Evolutionary conservation across 2,113 vertebrate genomes (phyloP).

Genomic region (Erpornis zantholeuca): DNA sequence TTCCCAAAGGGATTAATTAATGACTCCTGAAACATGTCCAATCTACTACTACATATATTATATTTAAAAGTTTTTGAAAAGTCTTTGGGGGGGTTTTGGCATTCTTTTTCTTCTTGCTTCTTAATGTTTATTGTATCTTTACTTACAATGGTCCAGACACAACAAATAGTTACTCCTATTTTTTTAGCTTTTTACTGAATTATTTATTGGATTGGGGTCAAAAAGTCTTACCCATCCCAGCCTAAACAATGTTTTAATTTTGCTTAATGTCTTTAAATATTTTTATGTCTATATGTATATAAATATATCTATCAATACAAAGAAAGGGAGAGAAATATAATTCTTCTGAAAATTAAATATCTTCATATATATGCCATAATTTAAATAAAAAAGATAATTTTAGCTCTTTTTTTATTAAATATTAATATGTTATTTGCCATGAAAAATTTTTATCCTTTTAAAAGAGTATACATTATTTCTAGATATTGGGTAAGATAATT

Average conservation of each 20-base stretch:
- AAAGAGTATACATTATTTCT: background rate
- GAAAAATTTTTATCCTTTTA: background rate
- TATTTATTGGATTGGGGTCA: background rate
- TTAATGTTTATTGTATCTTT: background rate
- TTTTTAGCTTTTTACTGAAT: background rate
- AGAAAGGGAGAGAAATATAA: background rate
- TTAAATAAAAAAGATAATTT: background rate
- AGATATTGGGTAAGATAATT: background rate
- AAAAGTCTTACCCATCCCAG: background rate
- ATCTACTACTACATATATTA: background rate
- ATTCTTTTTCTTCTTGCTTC: background rate
- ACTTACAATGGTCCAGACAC: background rate
- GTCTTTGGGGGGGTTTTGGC: accelerated
- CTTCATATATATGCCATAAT: background rate
- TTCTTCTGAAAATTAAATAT: background rate
- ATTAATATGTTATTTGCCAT: background rate
- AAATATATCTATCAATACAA: background rate
- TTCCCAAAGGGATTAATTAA: background rate
- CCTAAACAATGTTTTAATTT: background rate
- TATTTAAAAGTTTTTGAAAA: background rate
- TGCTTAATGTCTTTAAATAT: background rate
- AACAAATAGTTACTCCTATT: background rate
- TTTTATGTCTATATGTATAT: background rate
- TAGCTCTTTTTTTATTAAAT: background rate
- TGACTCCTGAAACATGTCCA: background rate